phyloP scores from a whole-genome alignment of 2,888 invertebrate genomes.

The Frankliniella fusca region DNA sequence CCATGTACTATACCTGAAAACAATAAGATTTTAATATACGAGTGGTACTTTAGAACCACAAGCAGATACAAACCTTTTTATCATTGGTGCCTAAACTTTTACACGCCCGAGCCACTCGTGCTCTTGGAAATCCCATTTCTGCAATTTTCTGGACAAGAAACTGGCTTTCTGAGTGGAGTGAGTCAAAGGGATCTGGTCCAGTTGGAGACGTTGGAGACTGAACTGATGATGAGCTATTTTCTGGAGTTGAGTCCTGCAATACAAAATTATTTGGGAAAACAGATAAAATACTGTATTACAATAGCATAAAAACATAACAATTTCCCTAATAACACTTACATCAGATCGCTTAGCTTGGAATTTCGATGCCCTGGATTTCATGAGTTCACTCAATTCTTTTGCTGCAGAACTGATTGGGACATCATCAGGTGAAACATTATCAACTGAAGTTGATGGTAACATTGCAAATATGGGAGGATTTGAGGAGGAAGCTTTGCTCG shows the following conservation, averaged over 20 bases:
- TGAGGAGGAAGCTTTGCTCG: not conserved
- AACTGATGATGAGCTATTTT: not conserved
- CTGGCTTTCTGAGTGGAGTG: slow-evolving; percentile 56
- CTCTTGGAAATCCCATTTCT: slow-evolving; percentile 83
- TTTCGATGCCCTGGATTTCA: slow-evolving; percentile 44
- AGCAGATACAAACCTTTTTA: slow-evolving; percentile 63
- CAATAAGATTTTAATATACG: slow-evolving; percentile 25
- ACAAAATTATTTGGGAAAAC: slow-evolving; percentile 39
- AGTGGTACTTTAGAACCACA: not conserved
- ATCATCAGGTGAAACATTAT: not conserved
- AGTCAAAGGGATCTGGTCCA: slow-evolving; percentile 46
- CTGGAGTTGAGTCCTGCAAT: not conserved
- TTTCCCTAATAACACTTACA: not conserved
- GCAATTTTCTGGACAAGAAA: slow-evolving; percentile 68
- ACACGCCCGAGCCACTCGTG: slow-evolving; percentile 76
- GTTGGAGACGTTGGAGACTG: not conserved
- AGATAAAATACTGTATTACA: slow-evolving; percentile 35
- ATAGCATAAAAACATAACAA: slow-evolving; percentile 32
- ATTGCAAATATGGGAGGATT: not conserved
- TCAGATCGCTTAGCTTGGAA: not conserved
- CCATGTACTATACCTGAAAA: slow-evolving; percentile 26
- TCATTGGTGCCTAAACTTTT: slow-evolving; percentile 73
- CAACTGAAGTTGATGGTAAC: not conserved
- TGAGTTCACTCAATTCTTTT: slow-evolving; percentile 65
- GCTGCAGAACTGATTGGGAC: slow-evolving; percentile 52